Evolutionary conservation across 2,888 invertebrate species (phyloP), one percentile per base, ranked within the genome.

Genomic region (Himalopsyche anomala): DNA sequence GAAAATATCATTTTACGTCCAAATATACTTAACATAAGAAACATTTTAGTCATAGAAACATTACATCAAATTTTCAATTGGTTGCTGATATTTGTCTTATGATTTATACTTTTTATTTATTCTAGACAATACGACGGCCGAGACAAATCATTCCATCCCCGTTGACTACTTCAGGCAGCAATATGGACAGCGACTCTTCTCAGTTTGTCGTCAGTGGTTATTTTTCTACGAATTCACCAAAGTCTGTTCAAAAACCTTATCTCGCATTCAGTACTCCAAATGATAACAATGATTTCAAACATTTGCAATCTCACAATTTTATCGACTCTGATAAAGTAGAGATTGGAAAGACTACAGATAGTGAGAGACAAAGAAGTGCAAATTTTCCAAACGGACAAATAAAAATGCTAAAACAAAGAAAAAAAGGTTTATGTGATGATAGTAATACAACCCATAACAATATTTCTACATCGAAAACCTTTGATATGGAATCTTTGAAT

Each of bases 41-140:
- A 28, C 28, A 28, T 28, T 28, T 28, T 28, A 28, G 0, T 28
- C 28, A 0, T 28, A 28, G 28, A 28, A 28, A 2, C 28, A 28
- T 28, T 28, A 28, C 28, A 28, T 28, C 2, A 28, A 28, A 28
- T 28, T 28, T 28, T 28, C 28, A 28, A 1, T 28, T 28, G 28
- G 28, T 28, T 28, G 28, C n/a, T 19, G n/a, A 4, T 4, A 42
- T 62, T 80, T 12, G 8, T n/a, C 38, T 80, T 80, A 8, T 40
- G 11, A 80, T 80, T 38, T 45, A 12, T 38, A 45, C 1, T 81
- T 81, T 82, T 36, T 55, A 28, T 81, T 15, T 85, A 55, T 82
- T 85, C 8, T 38, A 86, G 85, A 86, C 85, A 12, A 85, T 36
- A 19, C 5, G 19, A 11, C 81, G 85, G 15, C 82, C 85, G 4